These are phyloP conservation scores for Zosterops lateralis DNA, from an alignment of 2,113 vertebrate genomes.

Conservation along the genomic window DNA sequence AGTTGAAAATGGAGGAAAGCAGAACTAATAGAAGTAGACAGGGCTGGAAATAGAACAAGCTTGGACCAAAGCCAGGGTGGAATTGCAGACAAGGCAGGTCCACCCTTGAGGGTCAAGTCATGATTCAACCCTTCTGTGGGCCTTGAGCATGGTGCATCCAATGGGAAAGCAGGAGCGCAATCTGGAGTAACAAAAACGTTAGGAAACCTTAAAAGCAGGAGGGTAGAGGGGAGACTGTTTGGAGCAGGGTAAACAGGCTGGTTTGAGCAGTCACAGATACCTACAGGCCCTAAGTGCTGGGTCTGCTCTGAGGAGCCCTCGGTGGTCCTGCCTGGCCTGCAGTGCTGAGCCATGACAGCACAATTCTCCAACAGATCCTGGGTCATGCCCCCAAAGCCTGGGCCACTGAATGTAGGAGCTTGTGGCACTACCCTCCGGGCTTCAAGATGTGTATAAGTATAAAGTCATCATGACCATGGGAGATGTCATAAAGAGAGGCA, in stretches of 20 bases:
- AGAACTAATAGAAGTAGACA: neutral
- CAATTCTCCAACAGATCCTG: neutral
- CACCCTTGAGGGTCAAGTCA: neutral
- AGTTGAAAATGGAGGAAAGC: neutral
- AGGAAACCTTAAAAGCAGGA: neutral
- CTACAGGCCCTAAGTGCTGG: accelerated
- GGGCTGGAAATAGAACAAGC: neutral
- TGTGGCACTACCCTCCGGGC: neutral
- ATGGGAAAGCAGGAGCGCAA: neutral
- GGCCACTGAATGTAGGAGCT: neutral
- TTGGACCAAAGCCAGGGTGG: neutral
- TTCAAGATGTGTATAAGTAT: neutral
- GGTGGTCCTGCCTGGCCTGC: neutral
- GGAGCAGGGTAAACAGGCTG: neutral
- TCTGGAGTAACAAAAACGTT: neutral
- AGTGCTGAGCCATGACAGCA: neutral
- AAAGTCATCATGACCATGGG: neutral
- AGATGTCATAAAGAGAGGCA: neutral
- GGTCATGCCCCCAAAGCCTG: neutral
- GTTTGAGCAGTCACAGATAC: neutral
- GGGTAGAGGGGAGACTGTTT: accelerated
- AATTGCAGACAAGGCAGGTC: neutral
- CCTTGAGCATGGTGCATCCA: neutral
- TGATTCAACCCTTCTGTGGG: neutral
- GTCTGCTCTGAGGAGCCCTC: neutral